Base-by-base conservation (phyloP, 1,140 invertebrate genomes). In the Drosophila azteca region DNA sequence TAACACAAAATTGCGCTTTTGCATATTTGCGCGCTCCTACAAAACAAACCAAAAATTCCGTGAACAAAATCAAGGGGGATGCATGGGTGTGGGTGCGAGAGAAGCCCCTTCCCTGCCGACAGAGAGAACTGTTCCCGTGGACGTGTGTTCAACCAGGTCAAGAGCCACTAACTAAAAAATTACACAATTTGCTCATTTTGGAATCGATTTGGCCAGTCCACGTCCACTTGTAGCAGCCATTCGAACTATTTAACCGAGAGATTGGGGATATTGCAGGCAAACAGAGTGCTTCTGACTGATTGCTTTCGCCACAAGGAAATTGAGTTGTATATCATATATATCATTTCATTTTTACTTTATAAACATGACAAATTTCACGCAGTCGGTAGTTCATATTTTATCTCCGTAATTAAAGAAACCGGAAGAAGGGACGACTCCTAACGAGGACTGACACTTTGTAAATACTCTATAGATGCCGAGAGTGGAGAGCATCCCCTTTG, bases 1-100 rank as follows among this genome's bases (percentile, higher is more conserved):
- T 82, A 82, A 85, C 83, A 82, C 82, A 85, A 82, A 85, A 87
- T 85, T 85, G 82, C 82, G 82, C 82, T 87, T 85, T 85, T 85
- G 82, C 78, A 85, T 77, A 85, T 85, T 87, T 81, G 81, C 49
- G 61, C 44, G 31, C 46, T 44, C 51, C 55, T 69, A 31, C 67
- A 57, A 69, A 69, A 55, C 65, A 71, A 84, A 79, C 64, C 35
- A 3, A 63, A 55, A 44, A 60, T 70, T 60, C 58, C 69, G 29
- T 35, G 29, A 45, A 44, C 52, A 51, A 64, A 55, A 75, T 53
- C 54, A 59, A 51, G 45, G 76, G 52, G 35, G 48, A 26, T 1
- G 39, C 39, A 50, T 29, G 20, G 61, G 68, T 46, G n/a, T 15
- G 31, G 8, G 6, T 6, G 17, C 15, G 35, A 53, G 43, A 51